Conservation (phyloP, 2,888 invertebrate species). For the Eutolmus rufibarbis region DNA sequence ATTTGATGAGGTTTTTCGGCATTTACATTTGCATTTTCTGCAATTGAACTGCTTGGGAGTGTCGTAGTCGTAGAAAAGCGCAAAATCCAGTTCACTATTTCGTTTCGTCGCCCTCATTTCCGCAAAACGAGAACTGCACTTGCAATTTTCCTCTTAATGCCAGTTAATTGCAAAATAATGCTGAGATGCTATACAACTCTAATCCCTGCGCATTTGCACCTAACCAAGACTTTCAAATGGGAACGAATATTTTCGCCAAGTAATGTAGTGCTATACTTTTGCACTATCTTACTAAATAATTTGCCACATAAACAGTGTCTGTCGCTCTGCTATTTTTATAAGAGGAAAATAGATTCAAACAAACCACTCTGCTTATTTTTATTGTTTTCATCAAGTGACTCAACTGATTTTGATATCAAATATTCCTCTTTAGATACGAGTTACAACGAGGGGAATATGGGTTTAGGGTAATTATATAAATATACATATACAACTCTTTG, state of each 20-base stretch:
- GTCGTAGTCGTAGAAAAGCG: background rate
- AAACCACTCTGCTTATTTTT: too few relatives aligned
- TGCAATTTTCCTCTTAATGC: background rate
- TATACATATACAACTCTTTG: too few relatives aligned
- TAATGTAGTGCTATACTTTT: background rate
- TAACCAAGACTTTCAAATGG: background rate
- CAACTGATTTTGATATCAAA: too few relatives aligned
- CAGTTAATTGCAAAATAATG: background rate
- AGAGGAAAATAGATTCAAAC: too few relatives aligned
- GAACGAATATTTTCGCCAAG: background rate
- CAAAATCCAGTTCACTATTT: background rate
- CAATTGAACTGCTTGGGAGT: background rate
- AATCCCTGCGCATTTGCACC: background rate
- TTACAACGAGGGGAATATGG: too few relatives aligned
- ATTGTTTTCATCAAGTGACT: too few relatives aligned
- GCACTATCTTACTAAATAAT: background rate
- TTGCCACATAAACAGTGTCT: background rate
- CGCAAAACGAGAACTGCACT: background rate
- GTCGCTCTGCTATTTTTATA: background rate
- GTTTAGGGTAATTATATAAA: too few relatives aligned
- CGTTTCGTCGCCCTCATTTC: background rate
- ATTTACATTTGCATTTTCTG: background rate
- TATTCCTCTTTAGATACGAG: too few relatives aligned
- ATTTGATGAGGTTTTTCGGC: background rate
- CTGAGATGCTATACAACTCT: background rate